Conservation (phyloP, 2,797 vertebrate species). For the Eremophila alpestris region DNA sequence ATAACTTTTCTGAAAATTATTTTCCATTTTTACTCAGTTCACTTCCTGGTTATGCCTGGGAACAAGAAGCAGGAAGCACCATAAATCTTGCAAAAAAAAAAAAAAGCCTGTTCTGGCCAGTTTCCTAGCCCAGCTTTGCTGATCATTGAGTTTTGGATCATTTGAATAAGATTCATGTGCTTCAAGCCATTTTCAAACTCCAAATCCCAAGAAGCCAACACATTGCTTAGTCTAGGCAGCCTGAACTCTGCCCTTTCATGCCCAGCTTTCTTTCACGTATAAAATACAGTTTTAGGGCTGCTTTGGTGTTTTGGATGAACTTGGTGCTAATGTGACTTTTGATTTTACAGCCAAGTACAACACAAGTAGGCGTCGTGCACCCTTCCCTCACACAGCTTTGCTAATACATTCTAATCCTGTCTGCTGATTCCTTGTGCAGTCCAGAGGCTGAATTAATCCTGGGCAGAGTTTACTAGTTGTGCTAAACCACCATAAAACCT, state of each 20-base stretch:
- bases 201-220: not conserved
- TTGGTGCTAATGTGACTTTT: conserved; percentile 12
- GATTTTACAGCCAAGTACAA: conserved; percentile 43
- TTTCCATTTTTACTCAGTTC: conserved; percentile 48
- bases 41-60: conserved; percentile 56
- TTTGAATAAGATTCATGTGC: conserved; percentile 16
- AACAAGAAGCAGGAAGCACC: conserved; percentile 53
- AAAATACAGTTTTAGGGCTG: not conserved
- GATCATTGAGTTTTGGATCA: conserved; percentile 33
- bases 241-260: conserved; percentile 16
- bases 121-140: conserved; percentile 58
- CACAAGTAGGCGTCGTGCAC: not conserved
- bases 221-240: not conserved
- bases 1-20: conserved; percentile 18
- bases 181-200: conserved; percentile 10
- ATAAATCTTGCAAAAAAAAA: conserved; percentile 61
- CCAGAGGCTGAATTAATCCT: not conserved
- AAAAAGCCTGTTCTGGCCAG: conserved; percentile 24
- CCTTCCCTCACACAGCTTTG: not conserved
- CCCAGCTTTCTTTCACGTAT: not conserved
- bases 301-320: conserved; percentile 19
- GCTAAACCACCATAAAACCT: not conserved
- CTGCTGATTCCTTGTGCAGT: conserved; percentile 6
- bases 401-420: conserved; percentile 13
- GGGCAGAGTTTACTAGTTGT: not conserved